Evolutionary conservation across 2,113 vertebrate genomes (phyloP).

Genomic region (Ellobius talpinus): DNA sequence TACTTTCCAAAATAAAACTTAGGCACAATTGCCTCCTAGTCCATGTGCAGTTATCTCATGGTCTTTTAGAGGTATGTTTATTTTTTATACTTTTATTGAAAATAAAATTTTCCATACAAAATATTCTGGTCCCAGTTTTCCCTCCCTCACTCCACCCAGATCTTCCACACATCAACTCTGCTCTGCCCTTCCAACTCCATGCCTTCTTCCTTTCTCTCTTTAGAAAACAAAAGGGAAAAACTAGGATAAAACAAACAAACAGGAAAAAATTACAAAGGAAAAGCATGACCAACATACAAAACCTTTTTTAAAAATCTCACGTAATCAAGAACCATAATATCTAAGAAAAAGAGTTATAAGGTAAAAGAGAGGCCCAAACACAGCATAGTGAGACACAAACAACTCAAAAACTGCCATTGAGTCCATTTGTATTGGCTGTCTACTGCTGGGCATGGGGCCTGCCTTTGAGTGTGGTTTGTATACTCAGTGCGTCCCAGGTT

Average conservation of each 20-base stretch:
- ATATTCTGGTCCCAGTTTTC: not conserved
- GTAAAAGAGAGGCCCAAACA: not conserved
- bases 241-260: not conserved
- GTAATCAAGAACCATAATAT: not conserved
- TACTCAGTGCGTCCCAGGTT: not conserved
- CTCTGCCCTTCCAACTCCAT: not conserved
- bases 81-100: not conserved
- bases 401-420: not conserved
- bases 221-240: not conserved
- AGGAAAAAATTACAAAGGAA: not conserved
- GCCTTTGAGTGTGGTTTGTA: not conserved
- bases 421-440: not conserved
- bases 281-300: not conserved
- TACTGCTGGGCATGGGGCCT: not conserved
- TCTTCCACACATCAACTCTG: not conserved
- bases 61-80: not conserved
- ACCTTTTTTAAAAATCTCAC: too few species aligned
- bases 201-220: not conserved
- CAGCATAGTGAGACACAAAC: not conserved
- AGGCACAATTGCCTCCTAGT: not conserved
- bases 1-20: constrained; percentile 42
- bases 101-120: not conserved
- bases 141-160: not conserved
- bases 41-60: not conserved
- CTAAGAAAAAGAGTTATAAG: not conserved